A percentile compares a stretch with the other conserved stretches of the same genome.
phyloP scores from a whole-genome alignment of 2,797 vertebrate genomes.

The Gallinago solitaria region DNA sequence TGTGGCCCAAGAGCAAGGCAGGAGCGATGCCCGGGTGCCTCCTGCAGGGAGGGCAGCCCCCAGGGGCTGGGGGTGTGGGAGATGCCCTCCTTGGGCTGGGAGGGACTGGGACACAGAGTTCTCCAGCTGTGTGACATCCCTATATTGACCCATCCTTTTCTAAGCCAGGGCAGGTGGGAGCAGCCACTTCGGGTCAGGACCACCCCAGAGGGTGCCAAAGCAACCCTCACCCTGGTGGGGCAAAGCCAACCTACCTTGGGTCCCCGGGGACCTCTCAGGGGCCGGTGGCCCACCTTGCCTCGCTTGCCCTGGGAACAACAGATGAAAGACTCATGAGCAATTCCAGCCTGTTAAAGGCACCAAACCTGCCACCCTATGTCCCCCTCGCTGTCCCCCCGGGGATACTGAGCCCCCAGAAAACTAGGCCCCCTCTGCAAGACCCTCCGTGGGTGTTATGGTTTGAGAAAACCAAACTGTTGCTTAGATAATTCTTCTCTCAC shows the following conservation, averaged over 20 bases:
- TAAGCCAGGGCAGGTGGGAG: rapidly evolving
- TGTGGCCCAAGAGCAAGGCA: rapidly evolving
- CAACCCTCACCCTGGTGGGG: rapidly evolving
- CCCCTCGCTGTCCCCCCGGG: not conserved
- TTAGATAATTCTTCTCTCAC: too few relatives aligned
- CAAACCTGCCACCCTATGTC: rapidly evolving
- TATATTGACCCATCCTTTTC: not conserved
- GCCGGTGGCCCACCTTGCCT: conserved; percentile 83
- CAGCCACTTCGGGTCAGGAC: not conserved
- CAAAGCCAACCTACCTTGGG: conserved; percentile 77
- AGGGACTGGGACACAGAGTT: not conserved
- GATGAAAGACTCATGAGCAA: not conserved
- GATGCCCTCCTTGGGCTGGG: not conserved
- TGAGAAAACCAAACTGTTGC: too few relatives aligned
- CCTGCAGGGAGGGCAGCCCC: not conserved
- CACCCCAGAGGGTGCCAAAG: not conserved
- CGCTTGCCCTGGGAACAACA: conserved; percentile 81
- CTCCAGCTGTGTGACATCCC: rapidly evolving
- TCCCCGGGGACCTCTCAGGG: conserved; percentile 80
- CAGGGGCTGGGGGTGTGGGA: rapidly evolving
- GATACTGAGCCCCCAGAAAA: not conserved
- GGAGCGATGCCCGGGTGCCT: not conserved
- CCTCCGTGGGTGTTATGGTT: not conserved
- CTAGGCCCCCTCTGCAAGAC: not conserved
- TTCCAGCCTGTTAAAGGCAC: not conserved